These are phyloP conservation scores for Odocoileus virginianus DNA, from an alignment of 2,113 vertebrate species.

Conservation along the genomic window DNA sequence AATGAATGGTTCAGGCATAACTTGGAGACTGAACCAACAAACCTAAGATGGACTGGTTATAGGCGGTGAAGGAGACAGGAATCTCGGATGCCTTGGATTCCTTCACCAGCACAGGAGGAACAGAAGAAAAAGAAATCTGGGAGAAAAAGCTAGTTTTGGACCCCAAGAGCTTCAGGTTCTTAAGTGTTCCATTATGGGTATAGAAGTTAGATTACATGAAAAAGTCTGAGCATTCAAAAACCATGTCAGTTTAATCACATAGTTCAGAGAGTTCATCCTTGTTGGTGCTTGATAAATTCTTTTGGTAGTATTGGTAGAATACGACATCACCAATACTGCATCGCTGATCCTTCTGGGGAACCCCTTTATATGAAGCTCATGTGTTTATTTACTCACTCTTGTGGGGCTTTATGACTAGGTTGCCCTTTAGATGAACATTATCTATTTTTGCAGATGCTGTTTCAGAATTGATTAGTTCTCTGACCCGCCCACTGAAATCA, in stretches of 20 bases:
- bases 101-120: not conserved
- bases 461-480: constrained; percentile 76
- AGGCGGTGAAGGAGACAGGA: not conserved
- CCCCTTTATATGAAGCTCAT: not conserved
- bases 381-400: constrained; percentile 67
- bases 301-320: not conserved
- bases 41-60: not conserved
- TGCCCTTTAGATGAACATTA: constrained; percentile 69
- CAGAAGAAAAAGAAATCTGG: not conserved
- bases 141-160: constrained; percentile 13
- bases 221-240: constrained; percentile 4
- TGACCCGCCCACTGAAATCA: constrained; percentile 66
- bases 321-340: not conserved
- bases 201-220: not conserved
- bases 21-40: not conserved
- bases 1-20: not conserved
- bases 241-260: constrained; percentile 29
- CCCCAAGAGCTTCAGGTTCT: constrained; percentile 11
- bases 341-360: not conserved
- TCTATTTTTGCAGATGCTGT: constrained; percentile 76
- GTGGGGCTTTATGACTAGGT: constrained; percentile 59
- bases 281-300: constrained; percentile 20
- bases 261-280: not conserved
- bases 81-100: not conserved
- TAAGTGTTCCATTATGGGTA: not conserved